Percentiles rank a stretch among this genome's conserved stretches.
Conservation (phyloP, 2,797 vertebrate genomes). For the Melanotaenia maccullochi region DNA sequence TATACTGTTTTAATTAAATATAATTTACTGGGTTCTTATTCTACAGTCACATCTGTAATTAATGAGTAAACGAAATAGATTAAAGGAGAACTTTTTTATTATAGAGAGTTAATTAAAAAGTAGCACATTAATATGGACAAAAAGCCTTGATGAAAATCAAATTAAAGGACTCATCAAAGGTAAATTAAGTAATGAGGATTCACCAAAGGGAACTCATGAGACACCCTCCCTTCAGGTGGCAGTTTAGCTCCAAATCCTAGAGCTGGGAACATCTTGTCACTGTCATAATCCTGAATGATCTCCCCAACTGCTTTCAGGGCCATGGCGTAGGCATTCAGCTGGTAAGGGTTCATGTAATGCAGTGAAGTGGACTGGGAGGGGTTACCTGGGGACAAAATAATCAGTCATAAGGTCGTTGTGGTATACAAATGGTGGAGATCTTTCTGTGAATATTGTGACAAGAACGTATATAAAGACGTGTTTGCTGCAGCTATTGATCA, state of each 20-base stretch:
- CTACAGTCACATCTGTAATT: neutral
- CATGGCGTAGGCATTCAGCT: conserved; percentile 95
- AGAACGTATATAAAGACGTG: neutral
- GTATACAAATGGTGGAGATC: neutral
- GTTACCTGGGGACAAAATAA: conserved; percentile 81
- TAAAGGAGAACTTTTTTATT: too few relatives aligned
- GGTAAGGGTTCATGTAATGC: conserved; percentile 98
- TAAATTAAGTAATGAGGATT: conserved; percentile 36
- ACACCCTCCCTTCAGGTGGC: conserved; percentile 92
- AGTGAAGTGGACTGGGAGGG: conserved; percentile 95
- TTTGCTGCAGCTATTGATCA: neutral
- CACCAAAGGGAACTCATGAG: conserved; percentile 95
- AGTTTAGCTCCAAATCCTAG: conserved; percentile 95
- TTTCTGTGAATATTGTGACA: neutral
- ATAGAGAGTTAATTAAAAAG: neutral
- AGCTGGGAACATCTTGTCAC: conserved; percentile 96
- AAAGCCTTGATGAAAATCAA: neutral
- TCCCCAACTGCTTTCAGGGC: conserved; percentile 94
- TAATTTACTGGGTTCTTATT: neutral
- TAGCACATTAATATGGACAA: neutral
- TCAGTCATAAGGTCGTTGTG: neutral
- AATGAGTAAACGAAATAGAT: neutral
- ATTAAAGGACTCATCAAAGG: neutral
- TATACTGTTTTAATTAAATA: neutral
- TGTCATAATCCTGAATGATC: conserved; percentile 98